Conservation (phyloP, 64 coral and sea anemone genomes). For the Anthopleura sola region DNA sequence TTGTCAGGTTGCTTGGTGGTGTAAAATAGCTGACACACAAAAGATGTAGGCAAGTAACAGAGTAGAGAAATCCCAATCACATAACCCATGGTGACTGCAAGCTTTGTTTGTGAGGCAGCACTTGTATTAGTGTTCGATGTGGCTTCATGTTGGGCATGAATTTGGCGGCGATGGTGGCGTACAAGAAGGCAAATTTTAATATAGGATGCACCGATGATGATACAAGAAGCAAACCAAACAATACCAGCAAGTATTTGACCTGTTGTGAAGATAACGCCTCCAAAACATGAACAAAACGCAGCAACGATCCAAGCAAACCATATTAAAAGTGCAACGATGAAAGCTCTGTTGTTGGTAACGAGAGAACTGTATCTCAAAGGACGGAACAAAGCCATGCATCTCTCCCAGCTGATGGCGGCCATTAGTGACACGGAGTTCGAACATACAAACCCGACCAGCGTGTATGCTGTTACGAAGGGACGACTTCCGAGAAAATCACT, state of each 20-base stretch:
- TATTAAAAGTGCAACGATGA: neutral
- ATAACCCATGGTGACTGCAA: neutral
- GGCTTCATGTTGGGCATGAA: neutral
- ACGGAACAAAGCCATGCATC: neutral
- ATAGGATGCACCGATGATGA: neutral
- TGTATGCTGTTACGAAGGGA: neutral
- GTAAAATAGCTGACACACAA: neutral
- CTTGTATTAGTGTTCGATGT: neutral
- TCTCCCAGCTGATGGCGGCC: neutral
- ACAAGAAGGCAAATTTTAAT: constrained; percentile 9
- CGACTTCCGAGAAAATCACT: neutral
- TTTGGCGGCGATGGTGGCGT: neutral
- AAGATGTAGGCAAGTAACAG: neutral
- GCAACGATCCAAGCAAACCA: neutral
- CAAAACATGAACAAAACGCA: neutral
- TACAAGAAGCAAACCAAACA: neutral
- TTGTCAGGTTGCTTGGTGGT: neutral
- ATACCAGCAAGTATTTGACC: neutral
- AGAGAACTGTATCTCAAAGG: neutral
- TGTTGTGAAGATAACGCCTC: neutral
- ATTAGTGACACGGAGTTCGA: neutral
- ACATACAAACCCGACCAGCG: neutral
- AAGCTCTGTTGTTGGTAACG: neutral
- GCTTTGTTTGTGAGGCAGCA: neutral
- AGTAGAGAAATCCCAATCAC: neutral